phyloP scores from a whole-genome alignment of 2,113 vertebrate genomes.

The Heterotis niloticus region DNA sequence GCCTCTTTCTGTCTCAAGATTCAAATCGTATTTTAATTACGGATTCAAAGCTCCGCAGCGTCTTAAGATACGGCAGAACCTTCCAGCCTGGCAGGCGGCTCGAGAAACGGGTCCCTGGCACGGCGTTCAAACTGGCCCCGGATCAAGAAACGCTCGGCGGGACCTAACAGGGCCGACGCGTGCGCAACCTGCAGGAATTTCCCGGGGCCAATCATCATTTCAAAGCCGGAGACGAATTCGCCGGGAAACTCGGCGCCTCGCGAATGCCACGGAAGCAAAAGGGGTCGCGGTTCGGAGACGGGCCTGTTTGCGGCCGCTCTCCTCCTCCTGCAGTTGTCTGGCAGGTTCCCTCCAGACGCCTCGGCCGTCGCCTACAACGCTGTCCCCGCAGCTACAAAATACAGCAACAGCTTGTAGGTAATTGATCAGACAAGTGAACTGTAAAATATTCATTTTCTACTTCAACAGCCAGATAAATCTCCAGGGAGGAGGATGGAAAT shows the following conservation, averaged over 20 bases:
- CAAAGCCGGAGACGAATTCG: constrained; percentile 77
- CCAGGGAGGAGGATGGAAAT: constrained; percentile 89
- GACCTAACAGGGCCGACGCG: constrained; percentile 68
- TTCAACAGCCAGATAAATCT: constrained; percentile 99
- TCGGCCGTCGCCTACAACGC: constrained; percentile 84
- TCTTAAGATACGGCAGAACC: background rate
- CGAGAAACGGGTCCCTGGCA: background rate
- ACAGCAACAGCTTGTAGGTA: constrained; percentile 98
- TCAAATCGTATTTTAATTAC: too few relatives aligned
- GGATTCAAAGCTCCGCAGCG: too few relatives aligned
- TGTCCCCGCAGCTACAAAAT: constrained; percentile 88
- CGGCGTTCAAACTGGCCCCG: constrained; percentile 58
- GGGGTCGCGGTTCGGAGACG: constrained; percentile 57
- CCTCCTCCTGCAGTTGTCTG: constrained; percentile 61
- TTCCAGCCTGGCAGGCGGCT: background rate
- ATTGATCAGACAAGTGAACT: constrained; percentile 99
- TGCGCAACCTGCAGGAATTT: constrained; percentile 74
- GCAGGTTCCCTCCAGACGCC: constrained; percentile 78
- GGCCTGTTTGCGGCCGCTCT: constrained; percentile 64
- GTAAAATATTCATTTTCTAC: constrained; percentile 99
- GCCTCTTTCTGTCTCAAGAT: too few relatives aligned
- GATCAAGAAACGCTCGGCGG: constrained; percentile 66
- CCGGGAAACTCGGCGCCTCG: constrained; percentile 66
- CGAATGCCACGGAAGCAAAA: constrained; percentile 55
- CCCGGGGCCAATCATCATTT: constrained; percentile 73